These are phyloP conservation scores for Cryptus viduatorius DNA, from an alignment of 2,888 invertebrate genomes.

Conservation along the genomic window DNA sequence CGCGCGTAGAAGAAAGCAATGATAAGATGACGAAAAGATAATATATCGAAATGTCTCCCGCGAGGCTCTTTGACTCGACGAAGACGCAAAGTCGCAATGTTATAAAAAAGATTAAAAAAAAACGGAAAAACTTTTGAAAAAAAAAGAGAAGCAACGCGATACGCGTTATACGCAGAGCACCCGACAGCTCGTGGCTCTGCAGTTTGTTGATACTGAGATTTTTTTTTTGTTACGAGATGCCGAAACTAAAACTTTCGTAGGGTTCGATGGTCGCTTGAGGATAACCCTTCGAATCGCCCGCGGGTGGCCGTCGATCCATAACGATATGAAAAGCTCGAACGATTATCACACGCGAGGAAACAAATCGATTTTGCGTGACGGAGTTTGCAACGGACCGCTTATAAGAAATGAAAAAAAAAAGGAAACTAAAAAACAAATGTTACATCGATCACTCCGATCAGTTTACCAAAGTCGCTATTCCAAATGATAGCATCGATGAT, in stretches of 20 bases:
- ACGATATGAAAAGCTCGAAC: slow-evolving; percentile 35
- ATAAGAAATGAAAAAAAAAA: not conserved
- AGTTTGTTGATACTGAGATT: slow-evolving; percentile 78
- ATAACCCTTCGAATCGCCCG: not conserved
- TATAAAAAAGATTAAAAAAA: not conserved
- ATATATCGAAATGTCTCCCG: not conserved
- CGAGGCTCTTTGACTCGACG: slow-evolving; percentile 8
- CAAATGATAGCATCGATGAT: slow-evolving; percentile 15
- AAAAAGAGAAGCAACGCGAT: slow-evolving; percentile 50
- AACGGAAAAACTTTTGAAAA: slow-evolving; percentile 33
- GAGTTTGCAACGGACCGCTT: slow-evolving; percentile 38
- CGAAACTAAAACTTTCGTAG: slow-evolving; percentile 62
- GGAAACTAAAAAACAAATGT: not conserved
- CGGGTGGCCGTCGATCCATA: slow-evolving; percentile 6
- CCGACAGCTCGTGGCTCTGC: slow-evolving; percentile 68
- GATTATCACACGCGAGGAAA: slow-evolving; percentile 46
- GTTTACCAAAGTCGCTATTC: slow-evolving; percentile 36
- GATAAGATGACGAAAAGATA: not conserved
- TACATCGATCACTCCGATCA: slow-evolving; percentile 17
- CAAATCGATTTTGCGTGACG: slow-evolving; percentile 41
- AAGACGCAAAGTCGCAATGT: slow-evolving; percentile 5
- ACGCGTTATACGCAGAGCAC: slow-evolving; percentile 63
- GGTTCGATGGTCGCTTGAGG: not conserved
- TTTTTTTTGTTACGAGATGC: slow-evolving; percentile 78
- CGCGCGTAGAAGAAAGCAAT: not conserved